Base-by-base conservation (phyloP, 2,888 invertebrate genomes). In the Nomada fucata region DNA sequence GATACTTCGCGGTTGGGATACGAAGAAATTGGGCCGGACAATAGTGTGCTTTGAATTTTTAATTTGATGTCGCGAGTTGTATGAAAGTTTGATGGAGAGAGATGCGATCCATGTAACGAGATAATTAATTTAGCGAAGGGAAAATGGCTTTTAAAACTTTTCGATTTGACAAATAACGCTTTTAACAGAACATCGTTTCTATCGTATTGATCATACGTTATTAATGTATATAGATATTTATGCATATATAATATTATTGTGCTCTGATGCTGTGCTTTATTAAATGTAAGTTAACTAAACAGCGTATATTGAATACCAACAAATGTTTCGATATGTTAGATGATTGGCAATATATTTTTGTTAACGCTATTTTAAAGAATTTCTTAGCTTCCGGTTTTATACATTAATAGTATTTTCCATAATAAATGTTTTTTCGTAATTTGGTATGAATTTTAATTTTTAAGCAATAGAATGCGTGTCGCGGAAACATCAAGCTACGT, bases 41-140 rank as follows among this genome's bases (percentile, higher is more conserved):
- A 50, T 78, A 76, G 55, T 50, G 13, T 42, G 20, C 3, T 61
- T 68, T 78, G 76, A 61, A 65, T 61, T 26, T 44, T 75, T 67
- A 76, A 65, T 67, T 52, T n/a, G 10, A 44, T 23, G 53, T 52
- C 15, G 23, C 20, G 29, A 65, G 50, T 44, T 20, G 20, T 18
- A 26, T 7, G 42, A 67, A 53, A 60, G 55, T 78, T 71, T 52
- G 60, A 61, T 4, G 9, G 11, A 13, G 52, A 57, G 71, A 77
- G 71, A 61, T 70, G 13, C 11, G 42, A 61, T 68, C 15, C 67
- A 11, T 44, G 55, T 61, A 68, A 68, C 50, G 71, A 50, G 50
- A 52, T 67, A 57, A 67, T 42, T 78, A 78, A 78, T 67, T 72
- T 61, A 61, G 72, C 72, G 55, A 64, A 52, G 55, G 15, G 57